These are phyloP conservation scores for rat (Rattus norvegicus) DNA, from an alignment of 2,113 vertebrate genomes.

Conservation along the genomic window DNA sequence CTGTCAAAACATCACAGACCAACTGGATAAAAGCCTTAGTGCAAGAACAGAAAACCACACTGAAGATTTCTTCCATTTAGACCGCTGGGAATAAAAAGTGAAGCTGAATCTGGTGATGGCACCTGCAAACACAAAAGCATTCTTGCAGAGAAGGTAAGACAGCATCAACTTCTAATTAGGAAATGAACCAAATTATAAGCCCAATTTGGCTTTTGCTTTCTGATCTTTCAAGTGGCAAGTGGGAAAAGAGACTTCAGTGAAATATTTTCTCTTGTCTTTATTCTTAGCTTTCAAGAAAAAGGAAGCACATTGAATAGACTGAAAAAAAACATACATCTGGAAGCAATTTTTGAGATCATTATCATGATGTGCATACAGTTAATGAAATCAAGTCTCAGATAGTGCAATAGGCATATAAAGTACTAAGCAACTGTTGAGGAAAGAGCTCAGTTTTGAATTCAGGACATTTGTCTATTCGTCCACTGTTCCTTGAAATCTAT, in stretches of 20 bases:
- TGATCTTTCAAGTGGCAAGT: constrained; percentile 23
- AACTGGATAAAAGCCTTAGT: background rate
- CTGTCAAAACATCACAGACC: background rate
- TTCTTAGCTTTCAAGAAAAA: background rate
- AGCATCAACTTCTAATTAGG: constrained; percentile 24
- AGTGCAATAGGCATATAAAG: background rate
- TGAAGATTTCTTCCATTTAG: accelerated
- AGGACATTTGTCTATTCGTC: background rate
- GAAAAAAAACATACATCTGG: background rate
- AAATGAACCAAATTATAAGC: constrained; percentile 24
- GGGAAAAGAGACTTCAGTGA: constrained; percentile 37
- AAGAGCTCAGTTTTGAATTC: background rate
- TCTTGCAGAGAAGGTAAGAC: background rate
- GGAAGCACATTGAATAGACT: background rate
- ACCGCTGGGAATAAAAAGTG: background rate
- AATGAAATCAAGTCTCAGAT: constrained; percentile 12
- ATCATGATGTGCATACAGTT: background rate
- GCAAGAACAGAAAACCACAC: background rate
- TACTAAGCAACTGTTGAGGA: background rate
- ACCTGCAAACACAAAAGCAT: background rate
- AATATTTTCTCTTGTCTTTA: constrained; percentile 14
- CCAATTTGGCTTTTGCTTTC: background rate
- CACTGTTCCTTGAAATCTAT: background rate
- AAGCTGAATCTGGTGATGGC: background rate
- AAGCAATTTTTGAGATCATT: constrained; percentile 2